Evolutionary conservation across 2,113 vertebrate species (phyloP), one percentile per base, ranked within the genome.

Genomic region (Catharus minimus): DNA sequence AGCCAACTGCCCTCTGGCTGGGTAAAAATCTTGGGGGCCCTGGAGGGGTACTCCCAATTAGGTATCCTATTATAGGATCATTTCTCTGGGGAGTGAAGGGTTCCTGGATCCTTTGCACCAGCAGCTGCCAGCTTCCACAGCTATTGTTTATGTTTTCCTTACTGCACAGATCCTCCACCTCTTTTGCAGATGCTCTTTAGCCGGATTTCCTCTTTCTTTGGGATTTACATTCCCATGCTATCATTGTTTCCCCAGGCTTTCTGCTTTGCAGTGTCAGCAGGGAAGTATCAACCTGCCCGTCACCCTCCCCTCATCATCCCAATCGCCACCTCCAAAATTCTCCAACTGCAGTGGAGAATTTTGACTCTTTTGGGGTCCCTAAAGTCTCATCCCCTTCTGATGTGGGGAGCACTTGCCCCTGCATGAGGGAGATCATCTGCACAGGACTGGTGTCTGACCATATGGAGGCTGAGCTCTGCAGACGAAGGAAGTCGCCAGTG

Each of bases 121-220:
- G 30, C 75, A 77, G 14, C 66, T 75, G 66, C 57, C 44, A 58
- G 71, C 81, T 90, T 66, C 69, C n/a, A 46, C 43, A 53, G 30
- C 55, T 64, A 32, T 65, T 90, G n/a, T 61, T 90, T 88, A 10
- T 67, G 36, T 69, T 93, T 87, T 73, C 67, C 86, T 85, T 75
- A 6, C 49, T 71, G 50, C 71, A 66, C 12, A 68, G 79, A 49
- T 68, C 60, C 47, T 90, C 74, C 47, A 75, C 23, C 61, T 86
- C 88, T 86, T 89, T 72, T 78, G 49, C 88, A 93, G 90, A 85
- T 86, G 76, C 50, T 50, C 61, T 84, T 49, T 64, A 46, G 56
- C 72, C 3, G 3, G 72, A 86, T 92, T 88, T 96, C 90, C 90
- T 92, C 50, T 89, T 86, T 89, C 80, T 94, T 71, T 81, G 73